A percentile compares a stretch with the other conserved stretches of the same genome.
Evolutionary conservation across 1,140 invertebrate genomes (phyloP).

Genomic region (Drosophila albomicans): DNA sequence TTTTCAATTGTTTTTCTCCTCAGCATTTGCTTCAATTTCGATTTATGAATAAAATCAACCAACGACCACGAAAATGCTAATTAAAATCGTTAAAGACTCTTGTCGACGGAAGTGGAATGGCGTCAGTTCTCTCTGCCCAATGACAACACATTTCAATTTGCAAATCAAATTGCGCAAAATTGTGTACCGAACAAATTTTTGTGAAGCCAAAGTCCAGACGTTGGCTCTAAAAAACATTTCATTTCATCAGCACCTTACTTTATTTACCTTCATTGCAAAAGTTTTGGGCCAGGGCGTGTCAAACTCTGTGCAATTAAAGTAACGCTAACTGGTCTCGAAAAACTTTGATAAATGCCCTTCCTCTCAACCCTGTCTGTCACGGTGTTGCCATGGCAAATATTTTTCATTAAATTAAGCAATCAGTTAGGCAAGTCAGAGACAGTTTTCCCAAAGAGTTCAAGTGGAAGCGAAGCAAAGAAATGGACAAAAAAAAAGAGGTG

Average conservation of each 20-base stretch:
- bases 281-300: slow-evolving; percentile 18
- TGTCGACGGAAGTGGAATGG: background rate
- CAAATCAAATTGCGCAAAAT: slow-evolving; percentile 71
- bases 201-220: slow-evolving; percentile 20
- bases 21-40: slow-evolving; percentile 38
- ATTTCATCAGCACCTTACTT: slow-evolving; percentile 30
- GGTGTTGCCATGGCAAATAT: slow-evolving; percentile 27
- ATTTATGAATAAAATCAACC: slow-evolving; percentile 62
- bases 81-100: slow-evolving; percentile 54
- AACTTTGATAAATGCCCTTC: slow-evolving; percentile 34
- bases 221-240: slow-evolving; percentile 18
- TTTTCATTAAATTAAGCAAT: slow-evolving; percentile 58
- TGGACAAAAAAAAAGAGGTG: background rate
- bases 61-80: slow-evolving; percentile 41
- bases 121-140: background rate
- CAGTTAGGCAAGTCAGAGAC: slow-evolving; percentile 27
- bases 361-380: background rate
- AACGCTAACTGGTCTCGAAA: slow-evolving; percentile 37
- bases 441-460: slow-evolving; percentile 7
- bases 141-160: slow-evolving; percentile 66
- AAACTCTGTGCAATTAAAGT: slow-evolving; percentile 56
- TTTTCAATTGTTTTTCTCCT: too few species aligned
- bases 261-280: slow-evolving; percentile 38
- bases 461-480: background rate
- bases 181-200: slow-evolving; percentile 5